Evolutionary conservation across 2,113 vertebrate species (phyloP).

Genomic region (Perognathus longimembris): DNA sequence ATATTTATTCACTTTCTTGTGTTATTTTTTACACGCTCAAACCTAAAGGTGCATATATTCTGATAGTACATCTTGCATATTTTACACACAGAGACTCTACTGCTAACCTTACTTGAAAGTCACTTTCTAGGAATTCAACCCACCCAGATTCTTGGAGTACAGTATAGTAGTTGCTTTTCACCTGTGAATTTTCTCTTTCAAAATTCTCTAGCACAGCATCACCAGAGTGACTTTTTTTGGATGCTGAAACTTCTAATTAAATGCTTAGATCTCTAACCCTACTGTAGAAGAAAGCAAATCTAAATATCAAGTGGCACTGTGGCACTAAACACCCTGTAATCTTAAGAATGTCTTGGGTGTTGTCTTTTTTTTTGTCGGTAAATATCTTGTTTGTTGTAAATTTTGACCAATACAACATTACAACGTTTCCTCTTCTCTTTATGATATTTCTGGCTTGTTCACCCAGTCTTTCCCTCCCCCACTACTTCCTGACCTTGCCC

Average conservation of each 20-base stretch:
- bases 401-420: not conserved
- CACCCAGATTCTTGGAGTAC: not conserved
- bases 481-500: rapidly evolving
- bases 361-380: not conserved
- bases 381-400: not conserved
- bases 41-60: not conserved
- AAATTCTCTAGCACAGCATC: not conserved
- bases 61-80: not conserved
- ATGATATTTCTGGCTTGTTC: not conserved
- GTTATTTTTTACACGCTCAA: not conserved
- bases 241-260: not conserved
- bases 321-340: not conserved
- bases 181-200: not conserved
- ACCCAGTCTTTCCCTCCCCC: too few species aligned
- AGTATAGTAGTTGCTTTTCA: not conserved
- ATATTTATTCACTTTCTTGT: not conserved
- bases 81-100: not conserved
- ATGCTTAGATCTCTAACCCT: not conserved
- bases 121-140: not conserved
- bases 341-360: not conserved
- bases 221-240: not conserved
- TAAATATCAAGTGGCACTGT: not conserved
- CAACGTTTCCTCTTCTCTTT: not conserved
- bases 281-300: not conserved
- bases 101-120: constrained; percentile 18